These are phyloP conservation scores for Bombus waltoni DNA, from an alignment of 1,140 invertebrate genomes.

Conservation along the genomic window DNA sequence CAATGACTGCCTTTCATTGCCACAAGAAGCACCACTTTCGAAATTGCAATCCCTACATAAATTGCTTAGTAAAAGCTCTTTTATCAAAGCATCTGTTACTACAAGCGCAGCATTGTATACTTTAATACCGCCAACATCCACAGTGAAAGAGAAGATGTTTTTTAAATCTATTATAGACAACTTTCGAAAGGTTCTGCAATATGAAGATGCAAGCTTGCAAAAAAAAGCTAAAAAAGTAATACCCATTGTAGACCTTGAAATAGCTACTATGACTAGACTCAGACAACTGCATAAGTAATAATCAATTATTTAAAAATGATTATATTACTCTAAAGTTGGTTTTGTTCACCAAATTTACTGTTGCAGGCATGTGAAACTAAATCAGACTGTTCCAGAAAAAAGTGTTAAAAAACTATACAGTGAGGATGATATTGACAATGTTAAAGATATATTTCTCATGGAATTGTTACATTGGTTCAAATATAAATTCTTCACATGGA, in stretches of 20 bases:
- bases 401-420: constrained; percentile 1
- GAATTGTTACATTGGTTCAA: constrained; percentile 96
- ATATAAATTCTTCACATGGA: constrained; percentile 95
- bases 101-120: neutral
- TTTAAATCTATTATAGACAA: constrained; percentile 82
- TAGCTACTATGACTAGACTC: constrained; percentile 85
- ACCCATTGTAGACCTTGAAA: constrained; percentile 85
- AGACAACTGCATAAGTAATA: constrained; percentile 84
- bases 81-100: neutral
- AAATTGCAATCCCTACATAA: constrained; percentile 68
- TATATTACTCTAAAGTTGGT: constrained; percentile 1
- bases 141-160: constrained; percentile 78
- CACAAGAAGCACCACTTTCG: constrained; percentile 68
- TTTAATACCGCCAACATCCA: neutral
- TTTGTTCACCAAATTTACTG: constrained; percentile 10
- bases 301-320: constrained; percentile 7
- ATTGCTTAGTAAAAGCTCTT: constrained; percentile 33
- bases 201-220: constrained; percentile 86
- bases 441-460: constrained; percentile 89
- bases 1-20: constrained; percentile 78
- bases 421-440: constrained; percentile 83
- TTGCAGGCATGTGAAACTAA: constrained; percentile 61
- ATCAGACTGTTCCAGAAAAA: constrained; percentile 30
- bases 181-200: constrained; percentile 85
- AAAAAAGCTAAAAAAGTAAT: constrained; percentile 84